Evolutionary conservation across 2,113 vertebrate genomes (phyloP).

Genomic region (Pterocles orientalis): DNA sequence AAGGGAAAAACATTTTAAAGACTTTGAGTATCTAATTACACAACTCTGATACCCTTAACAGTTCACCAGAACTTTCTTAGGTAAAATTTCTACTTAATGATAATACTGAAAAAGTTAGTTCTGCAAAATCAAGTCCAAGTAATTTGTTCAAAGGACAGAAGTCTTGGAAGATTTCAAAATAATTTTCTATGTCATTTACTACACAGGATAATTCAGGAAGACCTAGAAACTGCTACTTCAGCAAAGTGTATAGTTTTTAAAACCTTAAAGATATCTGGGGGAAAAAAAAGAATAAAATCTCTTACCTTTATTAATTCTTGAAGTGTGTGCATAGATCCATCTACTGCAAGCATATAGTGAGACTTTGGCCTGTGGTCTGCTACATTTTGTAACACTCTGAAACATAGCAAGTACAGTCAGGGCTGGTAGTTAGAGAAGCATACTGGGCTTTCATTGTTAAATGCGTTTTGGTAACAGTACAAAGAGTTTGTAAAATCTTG

Average conservation of each 20-base stretch:
- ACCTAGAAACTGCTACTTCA: background rate
- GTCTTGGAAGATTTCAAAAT: background rate
- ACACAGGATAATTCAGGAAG: background rate
- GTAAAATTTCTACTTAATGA: background rate
- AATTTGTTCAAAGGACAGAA: background rate
- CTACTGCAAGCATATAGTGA: constrained; percentile 87
- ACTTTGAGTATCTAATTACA: background rate
- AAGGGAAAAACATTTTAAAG: background rate
- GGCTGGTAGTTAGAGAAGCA: background rate
- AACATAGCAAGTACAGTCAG: background rate
- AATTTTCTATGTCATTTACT: background rate
- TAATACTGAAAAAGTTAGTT: background rate
- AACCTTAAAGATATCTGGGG: background rate
- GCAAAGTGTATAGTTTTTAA: background rate
- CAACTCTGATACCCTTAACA: background rate
- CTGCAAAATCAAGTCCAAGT: background rate
- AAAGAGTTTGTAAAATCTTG: background rate
- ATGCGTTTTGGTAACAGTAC: background rate
- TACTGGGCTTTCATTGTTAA: background rate
- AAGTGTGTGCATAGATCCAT: constrained; percentile 80
- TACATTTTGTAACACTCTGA: constrained; percentile 87
- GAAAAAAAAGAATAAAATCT: background rate
- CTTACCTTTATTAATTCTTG: constrained; percentile 85
- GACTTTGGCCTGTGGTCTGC: constrained; percentile 79
- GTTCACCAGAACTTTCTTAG: background rate